Conservation (phyloP, 2,113 vertebrate species). For the Turdus rufiventris region DNA sequence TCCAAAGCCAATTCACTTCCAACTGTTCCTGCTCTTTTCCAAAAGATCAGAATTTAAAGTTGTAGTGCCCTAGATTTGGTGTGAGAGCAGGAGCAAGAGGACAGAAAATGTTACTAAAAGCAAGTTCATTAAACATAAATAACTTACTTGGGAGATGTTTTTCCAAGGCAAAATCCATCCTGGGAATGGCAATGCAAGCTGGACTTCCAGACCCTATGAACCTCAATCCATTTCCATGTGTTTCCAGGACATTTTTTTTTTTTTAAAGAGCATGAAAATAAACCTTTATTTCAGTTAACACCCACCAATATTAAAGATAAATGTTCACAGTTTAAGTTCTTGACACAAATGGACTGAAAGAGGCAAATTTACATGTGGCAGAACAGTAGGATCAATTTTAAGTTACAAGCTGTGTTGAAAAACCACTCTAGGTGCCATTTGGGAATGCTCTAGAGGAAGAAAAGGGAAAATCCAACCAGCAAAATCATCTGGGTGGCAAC, state of each 20-base stretch:
- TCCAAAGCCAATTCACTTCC: not conserved
- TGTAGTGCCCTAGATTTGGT: not conserved
- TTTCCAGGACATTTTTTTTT: constrained; percentile 57
- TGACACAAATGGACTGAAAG: constrained; percentile 65
- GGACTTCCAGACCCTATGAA: not conserved
- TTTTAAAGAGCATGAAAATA: constrained; percentile 80
- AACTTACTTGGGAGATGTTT: not conserved
- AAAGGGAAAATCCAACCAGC: not conserved
- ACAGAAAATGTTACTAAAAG: not conserved
- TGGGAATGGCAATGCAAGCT: not conserved
- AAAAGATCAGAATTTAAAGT: not conserved
- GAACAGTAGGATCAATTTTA: constrained; percentile 35
- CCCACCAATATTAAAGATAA: constrained; percentile 60
- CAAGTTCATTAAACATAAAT: not conserved
- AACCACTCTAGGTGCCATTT: not conserved
- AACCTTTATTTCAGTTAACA: constrained; percentile 79
- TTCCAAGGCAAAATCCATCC: not conserved
- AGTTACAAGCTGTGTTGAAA: constrained; percentile 10
- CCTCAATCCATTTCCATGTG: not conserved
- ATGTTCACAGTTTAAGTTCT: constrained; percentile 75
- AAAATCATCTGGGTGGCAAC: not conserved
- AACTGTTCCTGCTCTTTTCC: not conserved
- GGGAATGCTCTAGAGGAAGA: not conserved
- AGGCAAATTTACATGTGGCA: constrained; percentile 69
- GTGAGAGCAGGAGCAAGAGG: not conserved